Conservation (phyloP, 2,888 invertebrate species). For the Pyrochroa serraticornis region DNA sequence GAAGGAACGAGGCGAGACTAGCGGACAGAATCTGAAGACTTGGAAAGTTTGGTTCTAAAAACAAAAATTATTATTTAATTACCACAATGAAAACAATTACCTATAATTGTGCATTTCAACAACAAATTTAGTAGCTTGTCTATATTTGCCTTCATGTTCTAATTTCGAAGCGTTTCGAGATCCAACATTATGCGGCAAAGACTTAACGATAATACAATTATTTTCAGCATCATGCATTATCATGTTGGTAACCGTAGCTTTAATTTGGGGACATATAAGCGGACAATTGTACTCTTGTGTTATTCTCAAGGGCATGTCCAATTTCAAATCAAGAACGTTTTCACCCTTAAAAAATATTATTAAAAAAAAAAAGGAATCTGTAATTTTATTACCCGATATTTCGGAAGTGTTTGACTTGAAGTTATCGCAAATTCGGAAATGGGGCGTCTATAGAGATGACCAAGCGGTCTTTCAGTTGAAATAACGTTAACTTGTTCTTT, state of each 20-base stretch:
- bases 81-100: slow-evolving; percentile 37
- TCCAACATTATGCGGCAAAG: slow-evolving; percentile 52
- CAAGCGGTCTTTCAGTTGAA: slow-evolving; percentile 50
- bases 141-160: slow-evolving; percentile 56
- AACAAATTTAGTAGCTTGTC: slow-evolving; percentile 53
- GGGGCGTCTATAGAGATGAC: slow-evolving; percentile 54
- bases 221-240: slow-evolving; percentile 58
- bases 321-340: slow-evolving; percentile 75
- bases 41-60: too few relatives aligned
- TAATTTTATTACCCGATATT: slow-evolving; percentile 50
- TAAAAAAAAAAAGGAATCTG: not conserved
- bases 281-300: slow-evolving; percentile 78
- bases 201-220: slow-evolving; percentile 51
- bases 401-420: slow-evolving; percentile 39
- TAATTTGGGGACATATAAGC: slow-evolving; percentile 72
- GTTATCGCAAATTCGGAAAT: slow-evolving; percentile 54
- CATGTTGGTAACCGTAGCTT: slow-evolving; percentile 69
- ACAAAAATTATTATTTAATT: too few relatives aligned
- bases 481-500: slow-evolving; percentile 49
- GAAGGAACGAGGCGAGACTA: too few relatives aligned
- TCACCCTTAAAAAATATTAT: slow-evolving; percentile 60
- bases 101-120: slow-evolving; percentile 55
- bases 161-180: slow-evolving; percentile 50
- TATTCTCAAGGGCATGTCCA: slow-evolving; percentile 78
- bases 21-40: too few relatives aligned